Evolutionary conservation across 2,888 invertebrate genomes (phyloP), one percentile per base, ranked within the genome.

Genomic region (Microplitis deprimator): DNA sequence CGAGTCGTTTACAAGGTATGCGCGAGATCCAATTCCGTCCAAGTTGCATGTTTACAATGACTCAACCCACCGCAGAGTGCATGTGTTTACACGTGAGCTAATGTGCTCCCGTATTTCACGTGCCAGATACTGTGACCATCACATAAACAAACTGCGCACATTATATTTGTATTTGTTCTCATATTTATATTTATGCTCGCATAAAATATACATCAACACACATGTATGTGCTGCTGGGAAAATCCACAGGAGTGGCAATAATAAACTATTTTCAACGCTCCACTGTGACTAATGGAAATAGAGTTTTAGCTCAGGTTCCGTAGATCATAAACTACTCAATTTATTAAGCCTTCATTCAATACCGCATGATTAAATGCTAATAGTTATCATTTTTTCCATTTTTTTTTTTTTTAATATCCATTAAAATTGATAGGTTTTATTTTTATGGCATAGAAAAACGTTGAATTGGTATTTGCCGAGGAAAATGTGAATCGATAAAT

Each of bases 21-120:
- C 29, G 67, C 16, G 38, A 65, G 13, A 65, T 65, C 65, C 65
- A 65, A 65, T 65, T 65, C 38, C 65, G 38, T 29, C 13, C 29
- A 29, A 65, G 65, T 65, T 65, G 65, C 65, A 65, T 65, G 65
- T 29, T 29, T 65, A 65, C 65, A 65, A 65, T 65, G 65, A 65
- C 29, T 65, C 65, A 65, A 61, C 17, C 40, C 38, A 50, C 39
- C 29, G 39, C n/a, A 50, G 38, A 39, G 60, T 17, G 60, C 20
- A 62, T 40, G 68, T 74, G 74, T 62, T 65, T 50, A 29, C 68
- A 70, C 70, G 70, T 59, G 59, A 70, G 61, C 60, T 60, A 20
- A 68, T 68, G 39, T 65, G 61, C 60, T 60, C 38, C 39, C 60
- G 39, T 65, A 65, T 20, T 29, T 65, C 29, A 65, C 65, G 38